A percentile compares a stretch with the other conserved stretches of the same genome.
These are phyloP conservation scores for Orthosia cruda DNA, from an alignment of 2,888 invertebrate species.

Conservation along the genomic window DNA sequence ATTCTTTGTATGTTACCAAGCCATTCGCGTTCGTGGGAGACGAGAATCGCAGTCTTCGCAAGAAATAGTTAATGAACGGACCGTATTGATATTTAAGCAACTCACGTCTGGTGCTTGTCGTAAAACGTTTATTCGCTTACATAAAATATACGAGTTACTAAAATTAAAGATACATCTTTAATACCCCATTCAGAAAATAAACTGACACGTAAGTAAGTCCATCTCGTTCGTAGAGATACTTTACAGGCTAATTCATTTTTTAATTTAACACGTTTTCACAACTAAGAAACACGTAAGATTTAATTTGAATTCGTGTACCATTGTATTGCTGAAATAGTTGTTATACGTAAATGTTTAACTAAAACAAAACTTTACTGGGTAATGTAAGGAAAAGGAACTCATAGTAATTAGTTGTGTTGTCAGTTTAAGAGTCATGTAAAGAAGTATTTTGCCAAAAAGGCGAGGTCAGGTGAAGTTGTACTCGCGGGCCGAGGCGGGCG, in stretches of 20 bases:
- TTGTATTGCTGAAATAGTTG: conserved; percentile 1
- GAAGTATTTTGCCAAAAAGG: conserved; percentile 42
- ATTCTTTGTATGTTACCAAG: conserved; percentile 21
- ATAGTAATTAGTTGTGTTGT: conserved; percentile 16
- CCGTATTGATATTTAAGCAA: conserved; percentile 81
- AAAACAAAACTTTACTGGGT: not conserved
- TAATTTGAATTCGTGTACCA: conserved; percentile 11
- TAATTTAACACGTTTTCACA: conserved; percentile 46
- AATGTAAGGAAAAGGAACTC: conserved; percentile 9
- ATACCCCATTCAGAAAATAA: conserved; percentile 79
- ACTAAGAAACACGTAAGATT: conserved; percentile 40
- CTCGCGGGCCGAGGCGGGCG: conserved; percentile 9
- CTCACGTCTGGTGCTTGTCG: conserved; percentile 83
- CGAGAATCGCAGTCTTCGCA: conserved; percentile 55
- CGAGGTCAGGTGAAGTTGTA: conserved; percentile 45
- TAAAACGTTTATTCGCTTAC: conserved; percentile 84
- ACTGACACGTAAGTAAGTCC: conserved; percentile 77
- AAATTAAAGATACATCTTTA: conserved; percentile 83
- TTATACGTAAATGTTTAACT: not conserved
- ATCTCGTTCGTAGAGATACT: conserved; percentile 69
- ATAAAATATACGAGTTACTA: conserved; percentile 83
- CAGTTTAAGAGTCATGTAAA: conserved; percentile 14
- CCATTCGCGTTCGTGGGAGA: conserved; percentile 20
- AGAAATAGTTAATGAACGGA: conserved; percentile 69
- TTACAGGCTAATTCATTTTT: conserved; percentile 67